Conservation (phyloP, 2,113 vertebrate genomes). For the Aphelocoma coerulescens region DNA sequence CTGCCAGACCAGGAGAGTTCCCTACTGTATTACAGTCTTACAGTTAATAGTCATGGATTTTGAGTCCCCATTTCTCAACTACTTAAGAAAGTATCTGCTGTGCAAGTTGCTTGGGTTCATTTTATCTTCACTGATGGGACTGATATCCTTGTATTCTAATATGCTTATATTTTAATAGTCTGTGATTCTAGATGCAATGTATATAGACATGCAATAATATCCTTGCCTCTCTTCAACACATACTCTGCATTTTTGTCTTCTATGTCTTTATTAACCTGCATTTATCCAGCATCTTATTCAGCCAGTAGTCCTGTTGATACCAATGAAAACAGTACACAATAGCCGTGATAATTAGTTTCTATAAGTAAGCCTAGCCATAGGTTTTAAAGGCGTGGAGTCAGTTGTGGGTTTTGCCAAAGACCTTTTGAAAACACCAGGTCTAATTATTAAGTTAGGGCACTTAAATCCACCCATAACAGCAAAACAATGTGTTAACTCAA, state of each 20-base stretch:
- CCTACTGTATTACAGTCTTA: constrained; percentile 8
- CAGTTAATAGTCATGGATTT: constrained; percentile 20
- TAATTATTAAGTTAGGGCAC: neutral
- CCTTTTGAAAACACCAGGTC: neutral
- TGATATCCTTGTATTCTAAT: neutral
- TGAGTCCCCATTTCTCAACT: neutral
- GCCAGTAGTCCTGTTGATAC: neutral
- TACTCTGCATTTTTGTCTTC: neutral
- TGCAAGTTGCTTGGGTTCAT: neutral
- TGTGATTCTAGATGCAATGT: neutral
- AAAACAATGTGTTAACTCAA: neutral
- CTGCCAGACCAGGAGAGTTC: constrained; percentile 2
- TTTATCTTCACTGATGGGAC: neutral
- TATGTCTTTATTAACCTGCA: neutral
- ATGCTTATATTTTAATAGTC: neutral
- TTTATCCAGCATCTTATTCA: neutral
- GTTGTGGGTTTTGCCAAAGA: neutral
- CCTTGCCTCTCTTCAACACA: neutral
- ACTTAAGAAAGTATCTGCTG: neutral
- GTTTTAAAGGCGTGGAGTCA: neutral
- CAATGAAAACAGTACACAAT: neutral
- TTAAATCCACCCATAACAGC: neutral
- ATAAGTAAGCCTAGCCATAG: neutral
- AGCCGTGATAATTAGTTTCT: neutral
- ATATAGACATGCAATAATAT: neutral